Evolutionary conservation across 2,797 vertebrate species (phyloP).

Genomic region (Smutsia gigantea): DNA sequence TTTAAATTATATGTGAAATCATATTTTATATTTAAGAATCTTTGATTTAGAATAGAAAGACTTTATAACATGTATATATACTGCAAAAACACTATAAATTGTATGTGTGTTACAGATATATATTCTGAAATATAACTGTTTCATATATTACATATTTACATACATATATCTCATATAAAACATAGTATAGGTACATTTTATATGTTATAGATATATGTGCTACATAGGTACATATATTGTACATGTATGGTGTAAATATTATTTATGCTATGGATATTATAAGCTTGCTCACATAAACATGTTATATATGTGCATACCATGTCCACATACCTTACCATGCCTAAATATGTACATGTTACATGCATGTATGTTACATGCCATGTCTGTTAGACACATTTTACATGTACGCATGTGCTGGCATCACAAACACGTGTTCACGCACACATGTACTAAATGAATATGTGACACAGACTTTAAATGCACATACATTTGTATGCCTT

Average conservation of each 20-base stretch:
- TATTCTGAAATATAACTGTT: background rate
- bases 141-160: background rate
- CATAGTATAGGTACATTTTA: background rate
- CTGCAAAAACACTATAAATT: background rate
- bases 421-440: background rate
- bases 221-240: background rate
- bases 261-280: background rate
- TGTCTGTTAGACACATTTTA: background rate
- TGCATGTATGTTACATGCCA: fast-evolving
- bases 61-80: background rate
- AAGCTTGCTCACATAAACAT: background rate
- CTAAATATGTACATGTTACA: background rate
- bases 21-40: background rate
- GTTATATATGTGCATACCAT: background rate
- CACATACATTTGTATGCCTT: background rate
- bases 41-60: slow-evolving; percentile 14
- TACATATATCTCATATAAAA: background rate
- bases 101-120: background rate
- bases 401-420: background rate
- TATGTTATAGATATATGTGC: background rate
- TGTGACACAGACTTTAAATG: background rate
- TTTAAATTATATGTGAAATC: background rate
- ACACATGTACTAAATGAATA: background rate
- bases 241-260: background rate
- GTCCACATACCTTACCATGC: background rate